Evolutionary conservation across 2,797 vertebrate genomes (phyloP).

Genomic region (Muscicapa comitata): DNA sequence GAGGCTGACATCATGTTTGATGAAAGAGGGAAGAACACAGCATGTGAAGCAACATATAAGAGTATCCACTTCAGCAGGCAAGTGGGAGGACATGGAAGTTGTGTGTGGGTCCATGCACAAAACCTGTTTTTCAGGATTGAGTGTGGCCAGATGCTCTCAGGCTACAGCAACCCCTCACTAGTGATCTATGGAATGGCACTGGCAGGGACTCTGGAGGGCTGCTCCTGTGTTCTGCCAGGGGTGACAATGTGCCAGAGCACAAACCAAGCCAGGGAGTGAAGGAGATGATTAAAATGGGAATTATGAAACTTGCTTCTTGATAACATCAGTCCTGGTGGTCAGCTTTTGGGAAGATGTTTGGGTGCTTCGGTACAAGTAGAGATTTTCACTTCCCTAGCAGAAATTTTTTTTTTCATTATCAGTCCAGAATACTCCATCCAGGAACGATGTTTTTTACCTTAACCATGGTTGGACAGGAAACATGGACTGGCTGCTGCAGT

Average conservation of each 20-base stretch:
- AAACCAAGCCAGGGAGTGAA: not conserved
- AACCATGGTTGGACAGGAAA: not conserved
- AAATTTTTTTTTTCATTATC: not conserved
- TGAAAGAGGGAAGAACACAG: not conserved
- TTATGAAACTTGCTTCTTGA: not conserved
- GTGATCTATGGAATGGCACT: not conserved
- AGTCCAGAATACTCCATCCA: not conserved
- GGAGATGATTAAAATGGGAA: constrained; percentile 14
- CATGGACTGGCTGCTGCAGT: not conserved
- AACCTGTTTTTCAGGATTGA: not conserved
- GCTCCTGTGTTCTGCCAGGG: constrained; percentile 1
- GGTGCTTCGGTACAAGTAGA: not conserved
- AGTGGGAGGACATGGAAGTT: not conserved
- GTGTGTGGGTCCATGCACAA: not conserved
- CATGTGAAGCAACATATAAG: not conserved
- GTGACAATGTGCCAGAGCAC: constrained; percentile 16
- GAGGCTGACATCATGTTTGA: not conserved
- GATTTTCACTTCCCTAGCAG: not conserved
- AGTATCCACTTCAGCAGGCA: not conserved
- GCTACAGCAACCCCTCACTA: not conserved
- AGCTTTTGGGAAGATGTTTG: not conserved
- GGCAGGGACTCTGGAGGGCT: not conserved
- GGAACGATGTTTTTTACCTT: not conserved
- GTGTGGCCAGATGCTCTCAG: constrained; percentile 25
- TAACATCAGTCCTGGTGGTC: not conserved